A percentile compares a stretch with the other conserved stretches of the same genome.
Conservation (phyloP, 1,140 invertebrate genomes). For the Linepithema humile region DNA sequence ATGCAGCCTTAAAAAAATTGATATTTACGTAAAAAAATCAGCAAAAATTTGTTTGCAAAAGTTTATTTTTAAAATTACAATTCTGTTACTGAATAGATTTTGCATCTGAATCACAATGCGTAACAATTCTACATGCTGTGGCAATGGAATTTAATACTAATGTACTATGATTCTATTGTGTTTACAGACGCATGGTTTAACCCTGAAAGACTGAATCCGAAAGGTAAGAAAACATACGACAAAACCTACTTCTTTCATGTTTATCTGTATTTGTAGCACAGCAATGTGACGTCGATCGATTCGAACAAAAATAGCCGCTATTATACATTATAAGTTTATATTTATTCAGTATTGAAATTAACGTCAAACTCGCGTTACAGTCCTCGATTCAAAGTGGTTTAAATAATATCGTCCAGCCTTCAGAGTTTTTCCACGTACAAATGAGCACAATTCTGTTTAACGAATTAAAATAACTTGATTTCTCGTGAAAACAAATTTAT, state of each 20-base stretch:
- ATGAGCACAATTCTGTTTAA: not conserved
- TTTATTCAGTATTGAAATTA: not conserved
- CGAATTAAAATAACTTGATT: not conserved
- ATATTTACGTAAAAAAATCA: not conserved
- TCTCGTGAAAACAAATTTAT: not conserved
- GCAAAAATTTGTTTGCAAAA: slow-evolving; percentile 5
- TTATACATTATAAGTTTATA: not conserved
- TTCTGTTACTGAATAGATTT: slow-evolving; percentile 13
- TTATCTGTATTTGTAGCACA: not conserved
- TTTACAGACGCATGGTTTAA: slow-evolving; percentile 96
- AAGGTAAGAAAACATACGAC: slow-evolving; percentile 88
- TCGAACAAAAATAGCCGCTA: not conserved
- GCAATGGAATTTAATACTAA: slow-evolving; percentile 70
- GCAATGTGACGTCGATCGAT: not conserved
- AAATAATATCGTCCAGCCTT: not conserved
- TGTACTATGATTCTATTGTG: slow-evolving; percentile 83
- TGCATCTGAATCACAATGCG: not conserved
- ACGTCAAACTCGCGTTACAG: not conserved
- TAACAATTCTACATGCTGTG: not conserved
- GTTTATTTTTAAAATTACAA: slow-evolving; percentile 35
- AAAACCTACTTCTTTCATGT: not conserved
- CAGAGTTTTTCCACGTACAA: not conserved
- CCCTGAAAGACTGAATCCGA: slow-evolving; percentile 93
- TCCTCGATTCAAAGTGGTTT: not conserved
- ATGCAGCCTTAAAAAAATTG: too few relatives aligned